A percentile compares a stretch with the other conserved stretches of the same genome.
phyloP scores from a whole-genome alignment of 2,113 vertebrate genomes.

The Telmatochromis sp. region DNA sequence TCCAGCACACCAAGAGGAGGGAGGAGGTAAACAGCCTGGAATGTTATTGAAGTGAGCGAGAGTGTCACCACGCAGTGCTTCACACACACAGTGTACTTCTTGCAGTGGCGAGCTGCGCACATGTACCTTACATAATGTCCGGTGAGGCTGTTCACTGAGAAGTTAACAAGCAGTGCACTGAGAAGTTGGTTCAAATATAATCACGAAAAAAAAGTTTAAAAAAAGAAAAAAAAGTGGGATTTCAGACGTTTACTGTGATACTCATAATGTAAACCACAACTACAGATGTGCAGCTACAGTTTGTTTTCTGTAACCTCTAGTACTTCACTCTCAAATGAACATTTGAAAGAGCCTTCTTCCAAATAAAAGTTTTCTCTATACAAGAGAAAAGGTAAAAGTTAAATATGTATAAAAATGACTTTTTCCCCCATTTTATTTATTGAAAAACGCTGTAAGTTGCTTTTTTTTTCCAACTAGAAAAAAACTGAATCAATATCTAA shows the following conservation, averaged over 20 bases:
- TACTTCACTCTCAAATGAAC: neutral
- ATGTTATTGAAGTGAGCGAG: neutral
- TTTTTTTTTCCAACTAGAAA: neutral
- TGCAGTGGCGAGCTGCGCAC: neutral
- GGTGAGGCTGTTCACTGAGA: neutral
- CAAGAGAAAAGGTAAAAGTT: neutral
- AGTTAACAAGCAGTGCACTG: neutral
- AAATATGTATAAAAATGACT: neutral
- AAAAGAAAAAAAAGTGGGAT: neutral
- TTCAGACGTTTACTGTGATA: rapidly evolving
- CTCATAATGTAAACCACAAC: neutral
- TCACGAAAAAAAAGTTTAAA: rapidly evolving
- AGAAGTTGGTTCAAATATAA: neutral
- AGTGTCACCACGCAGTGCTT: conserved; percentile 1
- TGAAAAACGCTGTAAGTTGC: rapidly evolving
- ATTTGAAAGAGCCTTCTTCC: neutral
- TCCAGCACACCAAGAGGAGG: neutral
- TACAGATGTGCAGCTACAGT: neutral
- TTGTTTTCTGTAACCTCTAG: neutral
- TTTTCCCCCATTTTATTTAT: rapidly evolving
- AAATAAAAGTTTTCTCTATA: neutral
- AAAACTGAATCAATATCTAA: neutral
- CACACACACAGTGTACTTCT: neutral
- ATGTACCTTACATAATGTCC: neutral
- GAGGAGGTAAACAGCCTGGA: conserved; percentile 18